phyloP scores from a whole-genome alignment of 2,888 invertebrate genomes.

The Apamea sordens region DNA sequence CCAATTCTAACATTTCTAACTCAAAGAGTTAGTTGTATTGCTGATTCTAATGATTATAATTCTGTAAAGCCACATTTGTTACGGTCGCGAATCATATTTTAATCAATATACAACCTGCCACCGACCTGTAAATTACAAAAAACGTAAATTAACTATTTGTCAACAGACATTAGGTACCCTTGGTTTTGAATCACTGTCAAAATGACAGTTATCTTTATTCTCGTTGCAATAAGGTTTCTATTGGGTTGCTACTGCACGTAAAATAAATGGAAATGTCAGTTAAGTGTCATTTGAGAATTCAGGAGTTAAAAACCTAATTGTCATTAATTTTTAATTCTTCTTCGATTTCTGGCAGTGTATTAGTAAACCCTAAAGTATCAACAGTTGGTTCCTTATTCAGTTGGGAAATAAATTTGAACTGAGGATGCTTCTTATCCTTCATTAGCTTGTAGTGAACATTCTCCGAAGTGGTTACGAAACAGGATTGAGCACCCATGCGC shows the following conservation, averaged over 20 bases:
- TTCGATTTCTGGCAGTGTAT: conserved; percentile 21
- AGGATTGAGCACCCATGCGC: conserved; percentile 91
- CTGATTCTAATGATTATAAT: too few relatives aligned
- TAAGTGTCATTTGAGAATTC: not conserved
- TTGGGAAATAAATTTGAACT: conserved; percentile 91
- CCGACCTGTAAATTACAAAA: too few relatives aligned
- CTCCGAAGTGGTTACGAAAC: conserved; percentile 91
- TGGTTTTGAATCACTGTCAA: too few relatives aligned
- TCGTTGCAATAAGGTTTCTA: not conserved
- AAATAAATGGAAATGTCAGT: not conserved
- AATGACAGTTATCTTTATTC: too few relatives aligned
- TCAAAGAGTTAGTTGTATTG: too few relatives aligned
- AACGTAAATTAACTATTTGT: not conserved
- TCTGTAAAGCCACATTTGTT: too few relatives aligned
- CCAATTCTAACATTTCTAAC: too few relatives aligned
- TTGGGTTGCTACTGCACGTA: not conserved
- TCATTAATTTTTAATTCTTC: not conserved
- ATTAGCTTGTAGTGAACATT: conserved; percentile 93
- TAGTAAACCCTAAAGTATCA: conserved; percentile 76
- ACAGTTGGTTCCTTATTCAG: conserved; percentile 87
- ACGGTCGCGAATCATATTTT: too few relatives aligned
- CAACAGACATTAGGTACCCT: not conserved
- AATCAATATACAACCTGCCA: too few relatives aligned
- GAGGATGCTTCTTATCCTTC: conserved; percentile 88
- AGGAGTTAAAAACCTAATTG: not conserved